These are phyloP conservation scores for Aptenodytes forsteri DNA, from an alignment of 2,113 vertebrate species.

Conservation along the genomic window DNA sequence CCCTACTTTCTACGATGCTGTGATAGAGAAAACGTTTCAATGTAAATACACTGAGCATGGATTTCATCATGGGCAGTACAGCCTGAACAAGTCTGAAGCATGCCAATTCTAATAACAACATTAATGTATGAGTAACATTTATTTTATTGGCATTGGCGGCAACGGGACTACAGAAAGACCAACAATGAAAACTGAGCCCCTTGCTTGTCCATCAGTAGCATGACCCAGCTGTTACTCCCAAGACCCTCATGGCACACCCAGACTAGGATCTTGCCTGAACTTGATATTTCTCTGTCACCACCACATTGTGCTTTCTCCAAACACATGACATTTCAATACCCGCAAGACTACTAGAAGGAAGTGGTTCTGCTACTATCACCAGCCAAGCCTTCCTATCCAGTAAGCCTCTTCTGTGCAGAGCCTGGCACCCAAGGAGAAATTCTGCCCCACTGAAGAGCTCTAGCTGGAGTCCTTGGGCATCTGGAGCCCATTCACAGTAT, in stretches of 20 bases:
- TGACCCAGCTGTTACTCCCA: neutral
- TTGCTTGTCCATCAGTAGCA: neutral
- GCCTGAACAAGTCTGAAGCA: neutral
- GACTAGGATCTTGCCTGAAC: neutral
- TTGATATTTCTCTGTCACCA: neutral
- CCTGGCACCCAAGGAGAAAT: neutral
- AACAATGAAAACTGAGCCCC: neutral
- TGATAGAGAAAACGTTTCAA: neutral
- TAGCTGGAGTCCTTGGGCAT: neutral
- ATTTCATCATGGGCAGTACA: neutral
- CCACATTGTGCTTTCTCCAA: neutral
- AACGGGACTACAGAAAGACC: neutral
- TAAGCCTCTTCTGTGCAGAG: neutral
- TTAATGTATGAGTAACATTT: neutral
- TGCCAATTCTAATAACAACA: neutral
- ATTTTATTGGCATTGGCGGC: neutral
- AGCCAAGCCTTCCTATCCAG: neutral
- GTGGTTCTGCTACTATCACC: neutral
- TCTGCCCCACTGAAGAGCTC: neutral
- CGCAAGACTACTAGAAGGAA: neutral
- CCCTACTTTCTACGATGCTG: neutral
- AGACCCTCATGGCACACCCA: neutral
- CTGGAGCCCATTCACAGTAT: neutral
- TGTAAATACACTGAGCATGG: neutral
- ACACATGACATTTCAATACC: neutral